Evolutionary conservation across 2,113 vertebrate species (phyloP), one percentile per base, ranked within the genome.

Genomic region (Phrynosoma blainvillii): DNA sequence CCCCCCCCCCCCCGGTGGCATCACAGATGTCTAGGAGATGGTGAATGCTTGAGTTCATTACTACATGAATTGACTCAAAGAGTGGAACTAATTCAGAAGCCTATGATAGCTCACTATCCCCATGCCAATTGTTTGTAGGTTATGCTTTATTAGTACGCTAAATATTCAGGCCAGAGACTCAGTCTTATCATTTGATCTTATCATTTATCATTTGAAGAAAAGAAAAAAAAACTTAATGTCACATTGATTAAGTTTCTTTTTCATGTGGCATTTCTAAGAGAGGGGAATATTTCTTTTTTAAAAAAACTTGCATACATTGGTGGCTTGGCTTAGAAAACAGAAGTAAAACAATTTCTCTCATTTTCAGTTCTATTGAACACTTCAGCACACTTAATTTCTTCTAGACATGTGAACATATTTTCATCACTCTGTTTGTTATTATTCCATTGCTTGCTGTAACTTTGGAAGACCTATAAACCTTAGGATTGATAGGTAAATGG

Each of bases 21-120:
- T 86, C 21, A 71, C 54, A 84, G 6, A 8, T 21, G 66, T 84
- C 73, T 78, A 78, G 81, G 18, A 84, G 30, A 23, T 85, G 84
- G n/a, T 40, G 66, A 74, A 86, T 79, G 16, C 70, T 20, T 5
- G 79, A 56, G 13, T 85, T 81, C n/a, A 85, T 27, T 89, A 56
- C 2, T 81, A 20, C 20, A 85, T 84, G 79, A 54, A 30, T 6
- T 79, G 70, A 88, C 74, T 65, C n/a, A 85, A 62, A 81, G 13
- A 82, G 36, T 75, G 84, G 54, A 88, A 89, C 70, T 83, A 84
- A 86, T 79, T 89, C 78, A 42, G 25, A 86, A 89, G 59, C 79
- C 8, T 47, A 74, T 3, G 82, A 84, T 68, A 87, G 86, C 42
- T 84, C 54, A 27, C 66, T 30, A 42, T 47, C 0, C 18, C 52